Evolutionary conservation across 2,113 vertebrate genomes (phyloP), one percentile per base, ranked within the genome.

Genomic region (Thryonomys swinderianus): DNA sequence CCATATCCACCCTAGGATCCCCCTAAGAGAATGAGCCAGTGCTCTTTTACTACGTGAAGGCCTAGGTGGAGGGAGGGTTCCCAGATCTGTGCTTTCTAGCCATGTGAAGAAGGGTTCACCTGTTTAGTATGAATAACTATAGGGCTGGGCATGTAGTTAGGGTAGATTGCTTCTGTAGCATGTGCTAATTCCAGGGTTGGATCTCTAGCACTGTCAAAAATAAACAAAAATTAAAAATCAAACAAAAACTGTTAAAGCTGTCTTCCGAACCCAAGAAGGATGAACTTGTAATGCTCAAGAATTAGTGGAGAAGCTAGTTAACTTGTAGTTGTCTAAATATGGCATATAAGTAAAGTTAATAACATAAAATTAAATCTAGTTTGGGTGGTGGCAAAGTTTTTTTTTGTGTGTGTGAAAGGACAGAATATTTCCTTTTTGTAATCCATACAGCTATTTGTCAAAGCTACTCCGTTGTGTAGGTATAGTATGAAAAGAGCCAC

Each of bases 341-440:
- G 69, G 69, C 69, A 73, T 25, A 73, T 23, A 27, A 27, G 48
- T 67, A 89, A 85, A 94, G 48, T 74, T 61, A 48, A 40, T 73
- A 93, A 25, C 21, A 80, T 76, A 66, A 85, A 83, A 66, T 86
- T 93, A 73, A 95, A 78, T 85, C 34, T 73, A 81, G 64, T 48
- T 85, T 85, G 86, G 16, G 85, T 45, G 12, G 34, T 73, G 40
- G 23, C 40, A 73, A 42, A 42, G 11, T 42, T 73, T 73, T 73
- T 42, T 40, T n/a, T n/a, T n/a, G n/a, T n/a, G n/a, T n/a, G n/a
- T 42, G 69, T 90, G 48, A 94, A 84, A 90, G 37, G 16, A 25
- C 51, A 90, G 51, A 73, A 13, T 73, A 73, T 42, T 71, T 71
- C 69, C 27, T 20, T 73, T 73, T 73, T 27, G 69, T 73, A 42